Evolutionary conservation across 1,140 invertebrate species (phyloP).

Genomic region (Drosophila busckii): DNA sequence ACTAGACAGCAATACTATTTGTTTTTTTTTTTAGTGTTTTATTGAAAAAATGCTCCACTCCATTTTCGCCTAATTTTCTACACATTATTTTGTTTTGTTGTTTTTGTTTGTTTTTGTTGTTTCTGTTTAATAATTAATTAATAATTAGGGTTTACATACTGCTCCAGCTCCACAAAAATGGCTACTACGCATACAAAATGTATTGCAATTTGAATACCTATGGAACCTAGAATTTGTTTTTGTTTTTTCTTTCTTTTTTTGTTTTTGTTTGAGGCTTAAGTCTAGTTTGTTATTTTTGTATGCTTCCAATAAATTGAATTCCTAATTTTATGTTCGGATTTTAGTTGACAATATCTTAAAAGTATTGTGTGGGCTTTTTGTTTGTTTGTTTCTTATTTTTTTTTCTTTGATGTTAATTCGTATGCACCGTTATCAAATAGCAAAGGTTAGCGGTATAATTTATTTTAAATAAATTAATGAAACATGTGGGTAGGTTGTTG

Average conservation of each 20-base stretch:
- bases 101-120: constrained; percentile 39
- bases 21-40: constrained; percentile 61
- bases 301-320: constrained; percentile 45
- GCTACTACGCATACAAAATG: constrained; percentile 69
- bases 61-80: constrained; percentile 74
- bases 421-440: constrained; percentile 36
- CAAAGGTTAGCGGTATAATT: constrained; percentile 53
- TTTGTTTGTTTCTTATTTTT: constrained; percentile 21
- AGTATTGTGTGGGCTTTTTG: constrained; percentile 36
- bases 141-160: constrained; percentile 71
- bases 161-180: constrained; percentile 69
- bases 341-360: constrained; percentile 35
- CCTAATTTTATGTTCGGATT: constrained; percentile 39
- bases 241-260: no score
- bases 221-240: constrained; percentile 56
- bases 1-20: constrained; percentile 26
- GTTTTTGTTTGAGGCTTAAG: constrained; percentile 67
- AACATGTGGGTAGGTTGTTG: constrained; percentile 42
- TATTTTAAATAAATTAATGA: constrained; percentile 73
- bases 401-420: constrained; percentile 1
- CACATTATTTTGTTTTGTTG: constrained; percentile 47
- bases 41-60: constrained; percentile 76
- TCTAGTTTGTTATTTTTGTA: constrained; percentile 56
- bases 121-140: constrained; percentile 50
- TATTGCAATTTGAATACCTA: constrained; percentile 65